phyloP scores from a whole-genome alignment of 2,888 invertebrate genomes.

The Acronicta aceris region DNA sequence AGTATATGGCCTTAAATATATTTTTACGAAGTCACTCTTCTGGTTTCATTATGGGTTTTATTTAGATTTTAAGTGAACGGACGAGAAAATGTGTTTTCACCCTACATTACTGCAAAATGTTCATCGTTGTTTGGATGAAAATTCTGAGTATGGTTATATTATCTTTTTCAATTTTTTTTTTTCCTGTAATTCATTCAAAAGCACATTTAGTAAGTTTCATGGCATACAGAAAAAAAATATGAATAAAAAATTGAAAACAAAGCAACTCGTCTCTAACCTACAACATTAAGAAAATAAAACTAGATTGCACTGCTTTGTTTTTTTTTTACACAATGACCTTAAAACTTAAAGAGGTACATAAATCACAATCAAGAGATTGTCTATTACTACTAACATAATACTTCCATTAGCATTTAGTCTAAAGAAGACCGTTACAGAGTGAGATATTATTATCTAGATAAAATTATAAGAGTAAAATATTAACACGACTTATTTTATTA shows the following conservation, averaged over 20 bases:
- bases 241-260: constrained; percentile 3
- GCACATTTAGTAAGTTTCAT: too few relatives aligned
- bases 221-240: too few relatives aligned
- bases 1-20: constrained; percentile 65
- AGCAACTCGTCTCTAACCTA: constrained; percentile 1
- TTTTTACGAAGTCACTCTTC: constrained; percentile 56
- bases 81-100: constrained; percentile 41
- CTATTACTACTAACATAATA: constrained; percentile 48
- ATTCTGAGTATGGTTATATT: neutral
- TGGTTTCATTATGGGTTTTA: constrained; percentile 60
- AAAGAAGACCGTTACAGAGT: constrained; percentile 41
- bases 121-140: neutral
- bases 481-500: too few relatives aligned
- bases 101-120: constrained; percentile 41
- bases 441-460: constrained; percentile 44
- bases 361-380: constrained; percentile 52
- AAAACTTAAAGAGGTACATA: constrained; percentile 36
- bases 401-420: constrained; percentile 44
- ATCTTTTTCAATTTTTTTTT: too few relatives aligned
- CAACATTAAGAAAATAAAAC: constrained; percentile 12
- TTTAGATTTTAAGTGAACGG: constrained; percentile 54
- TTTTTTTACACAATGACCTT: constrained; percentile 43
- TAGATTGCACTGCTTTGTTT: constrained; percentile 18
- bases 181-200: too few relatives aligned
- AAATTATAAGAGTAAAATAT: constrained; percentile 21